Base-by-base conservation (phyloP, 2,113 vertebrate species). In the Recurvirostra avosetta region DNA sequence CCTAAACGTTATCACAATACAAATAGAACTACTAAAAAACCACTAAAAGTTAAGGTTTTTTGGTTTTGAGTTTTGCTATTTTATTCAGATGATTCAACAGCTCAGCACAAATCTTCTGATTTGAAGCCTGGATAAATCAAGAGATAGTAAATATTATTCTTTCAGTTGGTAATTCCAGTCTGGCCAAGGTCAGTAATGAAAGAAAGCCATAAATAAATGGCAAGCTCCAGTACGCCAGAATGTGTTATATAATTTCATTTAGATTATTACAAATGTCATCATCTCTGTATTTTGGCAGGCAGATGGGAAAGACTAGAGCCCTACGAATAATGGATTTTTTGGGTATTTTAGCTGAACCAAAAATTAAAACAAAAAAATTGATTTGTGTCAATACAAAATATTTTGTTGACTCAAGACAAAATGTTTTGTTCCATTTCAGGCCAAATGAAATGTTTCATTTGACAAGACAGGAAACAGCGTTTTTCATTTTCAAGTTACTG, bases 1-100 rank as follows among this genome's bases (percentile, higher is more conserved):
- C 2, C 4, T 45, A 92, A 81, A 15, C 4, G 6, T 34, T 66
- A 29, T 21, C 7, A 53, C 20, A 63, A 55, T 52, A 16, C 15
- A 88, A 72, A 72, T 43, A 29, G 70, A 30, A 63, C 4, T 45
- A 71, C 21, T 34, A 18, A 34, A 71, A 71, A 27, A 23, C 6
- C 3, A 3, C 3, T 15, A 9, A 14, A 36, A 40, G 6, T 26
- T 47, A 50, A 50, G 6, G 38, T 86, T 0, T 0, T 52, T 62
- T 66, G 6, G 5, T 11, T 89, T 73, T 77, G 23, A 52, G 12
- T 27, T 92, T 67, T 92, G 12, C 1, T 50, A 6, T 40, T 22
- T 32, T 68, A 65, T 23, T 90, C 26, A 72, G 5, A 29, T 32
- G 34, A 63, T 70, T 88, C 25, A 36, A 16, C 12, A 74, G 4